These are phyloP conservation scores for Bugulina stolonifera DNA, from an alignment of 2,888 invertebrate genomes.

Conservation along the genomic window DNA sequence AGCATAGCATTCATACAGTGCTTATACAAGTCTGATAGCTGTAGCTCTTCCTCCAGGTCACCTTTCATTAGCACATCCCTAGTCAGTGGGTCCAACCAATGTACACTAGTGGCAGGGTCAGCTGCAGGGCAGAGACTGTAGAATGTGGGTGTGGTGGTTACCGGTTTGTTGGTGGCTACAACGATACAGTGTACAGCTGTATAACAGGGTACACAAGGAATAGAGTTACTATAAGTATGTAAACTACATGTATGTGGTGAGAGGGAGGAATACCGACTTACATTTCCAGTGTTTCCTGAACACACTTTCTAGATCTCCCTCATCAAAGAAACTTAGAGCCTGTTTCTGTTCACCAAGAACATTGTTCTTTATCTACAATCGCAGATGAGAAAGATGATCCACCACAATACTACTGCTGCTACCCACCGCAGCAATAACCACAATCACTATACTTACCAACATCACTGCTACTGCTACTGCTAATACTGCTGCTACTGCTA, in stretches of 20 bases:
- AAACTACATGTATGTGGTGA: no score
- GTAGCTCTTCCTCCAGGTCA: constrained; percentile 75
- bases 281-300: not conserved
- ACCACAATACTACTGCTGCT: no score
- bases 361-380: constrained; percentile 24
- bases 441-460: no score
- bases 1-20: constrained; percentile 76
- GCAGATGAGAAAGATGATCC: no score
- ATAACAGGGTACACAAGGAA: no score
- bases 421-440: no score
- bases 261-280: not conserved
- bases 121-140: not conserved
- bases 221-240: no score
- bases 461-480: no score
- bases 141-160: not conserved
- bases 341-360: not conserved
- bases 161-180: no score
- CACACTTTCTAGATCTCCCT: constrained; percentile 7
- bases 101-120: not conserved
- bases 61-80: constrained; percentile 65
- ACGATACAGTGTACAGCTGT: no score
- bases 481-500: no score
- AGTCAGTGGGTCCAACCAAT: not conserved
- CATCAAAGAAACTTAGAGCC: not conserved
- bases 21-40: constrained; percentile 78